Base-by-base conservation (phyloP, 2,888 invertebrate genomes). In the Punctoribates punctum region DNA sequence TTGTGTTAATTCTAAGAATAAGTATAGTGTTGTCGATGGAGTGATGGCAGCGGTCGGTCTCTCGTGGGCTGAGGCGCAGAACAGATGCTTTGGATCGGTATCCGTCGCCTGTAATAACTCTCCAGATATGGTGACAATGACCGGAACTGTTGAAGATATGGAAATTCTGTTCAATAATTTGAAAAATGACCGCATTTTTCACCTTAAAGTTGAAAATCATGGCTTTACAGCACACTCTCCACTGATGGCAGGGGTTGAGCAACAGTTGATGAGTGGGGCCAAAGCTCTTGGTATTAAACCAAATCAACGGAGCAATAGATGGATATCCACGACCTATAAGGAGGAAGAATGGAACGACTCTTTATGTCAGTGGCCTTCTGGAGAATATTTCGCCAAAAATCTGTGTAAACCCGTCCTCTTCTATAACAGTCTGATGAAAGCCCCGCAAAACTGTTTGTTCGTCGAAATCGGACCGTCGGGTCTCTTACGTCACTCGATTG, bases 351-450 rank as follows among this genome's bases (percentile, higher is more conserved):
- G 74, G 74, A 87, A 87, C 79, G 87, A 88, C 0, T 88, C 90
- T 0, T 83, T 93, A 51, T 92, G 94, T 0, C 88, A 89, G 82
- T 86, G 89, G 81, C 94, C 94, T 78, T 94, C 94, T 70, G 91
- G 93, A 0, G 92, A 91, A 46, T 99, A 99, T 85, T 96, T 96
- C 84, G 95, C 94, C 46, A 95, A 96, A 87, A 97, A 97, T 85
- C 86, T 96, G 80, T 86, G 96, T 77, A 94, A 94, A 75, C 94
- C 95, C 13, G 96, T 96, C 73, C 87, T 93, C 73, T 96, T 95
- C 88, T 90, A 94, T 82, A 94, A 94, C 83, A 96, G 92, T 4
- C 83, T 96, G 79, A 85, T 87, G 80, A 89, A 90, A 82, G 87
- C 98, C 67, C 98, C 98, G 17, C 88, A 88, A 80, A 91, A 93